These are phyloP conservation scores for Mus minutoides DNA, from an alignment of 2,797 vertebrate species.

Conservation along the genomic window DNA sequence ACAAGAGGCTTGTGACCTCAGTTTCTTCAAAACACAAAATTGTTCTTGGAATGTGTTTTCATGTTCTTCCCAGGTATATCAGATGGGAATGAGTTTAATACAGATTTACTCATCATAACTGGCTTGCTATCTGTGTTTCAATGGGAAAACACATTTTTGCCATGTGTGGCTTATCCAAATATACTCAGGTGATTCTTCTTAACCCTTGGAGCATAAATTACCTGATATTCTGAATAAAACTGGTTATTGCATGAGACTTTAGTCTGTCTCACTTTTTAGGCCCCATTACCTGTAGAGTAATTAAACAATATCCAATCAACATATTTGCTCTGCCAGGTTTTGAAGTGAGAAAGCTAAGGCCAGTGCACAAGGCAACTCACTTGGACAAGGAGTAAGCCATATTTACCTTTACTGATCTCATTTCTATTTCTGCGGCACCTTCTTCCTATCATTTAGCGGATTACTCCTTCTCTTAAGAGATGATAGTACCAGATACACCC, in stretches of 20 bases:
- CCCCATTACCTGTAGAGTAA: background rate
- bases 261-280: background rate
- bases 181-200: background rate
- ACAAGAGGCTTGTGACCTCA: background rate
- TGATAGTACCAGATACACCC: background rate
- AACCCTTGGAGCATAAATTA: background rate
- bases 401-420: background rate
- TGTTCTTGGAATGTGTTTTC: background rate
- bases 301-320: background rate
- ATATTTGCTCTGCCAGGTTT: background rate
- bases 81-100: background rate
- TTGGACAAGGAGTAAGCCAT: conserved; percentile 5
- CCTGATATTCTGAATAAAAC: background rate
- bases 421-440: background rate
- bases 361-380: conserved; percentile 5
- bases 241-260: background rate
- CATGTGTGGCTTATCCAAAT: background rate
- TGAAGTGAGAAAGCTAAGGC: conserved; percentile 7
- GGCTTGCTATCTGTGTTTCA: background rate
- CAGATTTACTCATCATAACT: background rate
- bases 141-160: background rate
- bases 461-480: background rate
- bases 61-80: background rate
- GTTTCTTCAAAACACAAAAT: background rate
- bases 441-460: background rate